phyloP scores from a whole-genome alignment of 2,113 vertebrate genomes.

The Physeter macrocephalus region DNA sequence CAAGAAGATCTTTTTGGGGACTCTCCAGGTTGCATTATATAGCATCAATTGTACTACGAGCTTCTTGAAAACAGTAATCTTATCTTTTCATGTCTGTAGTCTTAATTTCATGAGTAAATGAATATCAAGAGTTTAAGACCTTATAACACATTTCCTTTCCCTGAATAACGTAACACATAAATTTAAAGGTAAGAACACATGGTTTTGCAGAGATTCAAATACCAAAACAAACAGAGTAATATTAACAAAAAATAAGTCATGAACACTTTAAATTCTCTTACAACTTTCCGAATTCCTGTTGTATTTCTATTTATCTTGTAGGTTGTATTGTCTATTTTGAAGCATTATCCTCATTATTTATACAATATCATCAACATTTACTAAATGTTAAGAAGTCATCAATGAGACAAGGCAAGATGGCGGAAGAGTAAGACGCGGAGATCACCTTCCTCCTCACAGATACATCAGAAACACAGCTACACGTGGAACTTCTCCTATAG shows the following conservation, averaged over 20 bases:
- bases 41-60: not conserved
- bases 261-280: not conserved
- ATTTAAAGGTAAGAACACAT: not conserved
- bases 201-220: not conserved
- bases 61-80: not conserved
- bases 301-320: not conserved
- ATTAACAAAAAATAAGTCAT: not conserved
- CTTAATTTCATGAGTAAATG: constrained; percentile 1
- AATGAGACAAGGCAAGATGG: no score
- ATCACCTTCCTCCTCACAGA: no score
- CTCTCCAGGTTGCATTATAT: not conserved
- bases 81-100: not conserved
- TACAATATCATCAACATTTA: not conserved
- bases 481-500: no score
- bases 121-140: not conserved
- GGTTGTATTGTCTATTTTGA: not conserved
- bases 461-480: no score
- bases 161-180: not conserved
- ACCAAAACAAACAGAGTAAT: not conserved
- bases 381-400: not conserved
- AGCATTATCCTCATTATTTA: not conserved
- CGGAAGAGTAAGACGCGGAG: no score
- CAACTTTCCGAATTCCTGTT: not conserved
- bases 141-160: not conserved
- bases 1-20: not conserved